Percentiles rank a stretch among this genome's conserved stretches.
phyloP scores from a whole-genome alignment of 2,888 invertebrate genomes.

The Perdita meconis region DNA sequence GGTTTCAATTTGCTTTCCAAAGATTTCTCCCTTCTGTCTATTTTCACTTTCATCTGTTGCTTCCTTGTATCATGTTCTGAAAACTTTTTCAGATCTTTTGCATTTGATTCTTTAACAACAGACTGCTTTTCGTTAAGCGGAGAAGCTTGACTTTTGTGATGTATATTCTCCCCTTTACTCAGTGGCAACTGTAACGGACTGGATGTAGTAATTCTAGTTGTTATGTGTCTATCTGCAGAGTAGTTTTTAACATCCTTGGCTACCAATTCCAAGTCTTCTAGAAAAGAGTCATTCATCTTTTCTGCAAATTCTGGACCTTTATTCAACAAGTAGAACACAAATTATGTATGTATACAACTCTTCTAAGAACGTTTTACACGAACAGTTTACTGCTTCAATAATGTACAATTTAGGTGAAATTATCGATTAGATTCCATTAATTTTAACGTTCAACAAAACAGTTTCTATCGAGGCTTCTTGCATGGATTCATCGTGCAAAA shows the following conservation, averaged over 20 bases:
- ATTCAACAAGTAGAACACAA: background rate
- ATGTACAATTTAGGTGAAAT: background rate
- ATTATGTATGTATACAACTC: background rate
- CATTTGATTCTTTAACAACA: conserved; percentile 15
- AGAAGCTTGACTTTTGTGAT: conserved; percentile 14
- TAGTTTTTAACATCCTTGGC: conserved; percentile 59
- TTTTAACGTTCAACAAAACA: background rate
- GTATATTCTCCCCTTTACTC: conserved; percentile 30
- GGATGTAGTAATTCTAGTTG: conserved; percentile 72
- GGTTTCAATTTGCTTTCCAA: conserved; percentile 57
- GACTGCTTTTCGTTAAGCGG: conserved; percentile 13
- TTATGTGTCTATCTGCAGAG: conserved; percentile 73
- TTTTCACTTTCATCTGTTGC: conserved; percentile 43
- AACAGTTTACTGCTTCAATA: background rate
- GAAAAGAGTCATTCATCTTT: conserved; percentile 79
- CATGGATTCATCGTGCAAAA: background rate
- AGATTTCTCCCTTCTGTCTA: conserved; percentile 56
- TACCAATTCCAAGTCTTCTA: conserved; percentile 77
- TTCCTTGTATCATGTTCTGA: conserved; percentile 57
- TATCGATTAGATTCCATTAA: background rate
- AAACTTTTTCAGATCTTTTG: conserved; percentile 39
- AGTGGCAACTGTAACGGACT: conserved; percentile 45
- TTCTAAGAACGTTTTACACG: background rate
- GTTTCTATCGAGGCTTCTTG: background rate
- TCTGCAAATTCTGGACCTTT: background rate